Percentiles rank a stretch among this genome's conserved stretches.
Conservation (phyloP, 2,888 invertebrate species). For the Dynastes grantii region DNA sequence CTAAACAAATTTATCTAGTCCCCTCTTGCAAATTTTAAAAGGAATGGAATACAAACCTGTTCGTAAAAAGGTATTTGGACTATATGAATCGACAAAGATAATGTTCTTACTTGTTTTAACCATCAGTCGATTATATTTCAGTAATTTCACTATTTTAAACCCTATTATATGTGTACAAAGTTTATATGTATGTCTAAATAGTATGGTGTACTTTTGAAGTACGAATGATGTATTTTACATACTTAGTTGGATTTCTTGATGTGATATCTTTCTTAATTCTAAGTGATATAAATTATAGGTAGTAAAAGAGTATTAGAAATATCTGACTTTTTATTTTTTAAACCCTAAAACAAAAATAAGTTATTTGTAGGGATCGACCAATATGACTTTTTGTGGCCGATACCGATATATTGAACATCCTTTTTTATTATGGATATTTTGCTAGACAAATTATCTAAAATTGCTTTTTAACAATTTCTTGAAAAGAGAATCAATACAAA, state of each 20-base stretch:
- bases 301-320: slow-evolving; percentile 24
- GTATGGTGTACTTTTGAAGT: not conserved
- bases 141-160: not conserved
- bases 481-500: too few species aligned
- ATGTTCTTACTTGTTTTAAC: not conserved
- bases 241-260: slow-evolving; percentile 34
- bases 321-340: too few species aligned
- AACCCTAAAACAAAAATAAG: too few species aligned
- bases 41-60: not conserved
- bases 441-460: too few species aligned
- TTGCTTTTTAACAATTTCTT: too few species aligned
- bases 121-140: not conserved
- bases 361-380: too few species aligned
- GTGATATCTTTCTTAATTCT: slow-evolving; percentile 47
- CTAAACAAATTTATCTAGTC: not conserved
- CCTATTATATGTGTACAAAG: slow-evolving; percentile 20
- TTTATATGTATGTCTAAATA: not conserved
- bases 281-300: slow-evolving; percentile 44
- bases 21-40: not conserved
- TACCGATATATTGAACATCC: too few species aligned
- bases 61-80: not conserved
- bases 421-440: too few species aligned
- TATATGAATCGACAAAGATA: not conserved
- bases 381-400: too few species aligned
- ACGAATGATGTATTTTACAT: slow-evolving; percentile 3